These are phyloP conservation scores for Clarias magur DNA, from an alignment of 2,113 vertebrate genomes.

Conservation along the genomic window DNA sequence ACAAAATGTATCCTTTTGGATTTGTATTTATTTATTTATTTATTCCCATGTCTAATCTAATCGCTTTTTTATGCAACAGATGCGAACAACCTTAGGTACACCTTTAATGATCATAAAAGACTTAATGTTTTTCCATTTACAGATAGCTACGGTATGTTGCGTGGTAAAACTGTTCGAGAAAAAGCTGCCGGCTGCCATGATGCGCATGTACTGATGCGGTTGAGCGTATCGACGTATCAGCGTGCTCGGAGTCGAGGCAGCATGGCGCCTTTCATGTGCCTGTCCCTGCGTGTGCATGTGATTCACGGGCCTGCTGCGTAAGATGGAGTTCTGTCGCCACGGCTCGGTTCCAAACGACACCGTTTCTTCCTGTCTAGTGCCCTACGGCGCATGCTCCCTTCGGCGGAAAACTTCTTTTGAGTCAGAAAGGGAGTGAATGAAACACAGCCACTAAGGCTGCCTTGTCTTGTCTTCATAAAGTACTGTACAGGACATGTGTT, in stretches of 20 bases:
- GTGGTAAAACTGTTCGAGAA: not conserved
- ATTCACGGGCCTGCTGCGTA: slow-evolving; percentile 6
- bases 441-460: slow-evolving; percentile 4
- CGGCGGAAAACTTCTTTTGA: slow-evolving; percentile 20
- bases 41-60: not conserved
- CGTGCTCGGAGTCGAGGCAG: not conserved
- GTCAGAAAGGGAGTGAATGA: slow-evolving; percentile 24
- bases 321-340: slow-evolving; percentile 16
- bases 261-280: not conserved
- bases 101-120: not conserved
- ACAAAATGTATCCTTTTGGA: not conserved
- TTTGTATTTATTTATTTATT: not conserved
- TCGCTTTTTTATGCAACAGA: too few species aligned
- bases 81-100: not conserved
- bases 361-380: slow-evolving; percentile 25
- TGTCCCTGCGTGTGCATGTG: slow-evolving; percentile 16
- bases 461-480: not conserved
- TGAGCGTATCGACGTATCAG: not conserved
- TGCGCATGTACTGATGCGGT: not conserved
- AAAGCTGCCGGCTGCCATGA: not conserved
- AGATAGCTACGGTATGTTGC: not conserved
- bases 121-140: too few species aligned
- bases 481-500: not conserved
- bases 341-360: slow-evolving; percentile 12
- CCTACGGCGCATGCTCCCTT: slow-evolving; percentile 5